A percentile compares a stretch with the other conserved stretches of the same genome.
Conservation (phyloP, 2,113 vertebrate genomes). For the Rostratula benghalensis region DNA sequence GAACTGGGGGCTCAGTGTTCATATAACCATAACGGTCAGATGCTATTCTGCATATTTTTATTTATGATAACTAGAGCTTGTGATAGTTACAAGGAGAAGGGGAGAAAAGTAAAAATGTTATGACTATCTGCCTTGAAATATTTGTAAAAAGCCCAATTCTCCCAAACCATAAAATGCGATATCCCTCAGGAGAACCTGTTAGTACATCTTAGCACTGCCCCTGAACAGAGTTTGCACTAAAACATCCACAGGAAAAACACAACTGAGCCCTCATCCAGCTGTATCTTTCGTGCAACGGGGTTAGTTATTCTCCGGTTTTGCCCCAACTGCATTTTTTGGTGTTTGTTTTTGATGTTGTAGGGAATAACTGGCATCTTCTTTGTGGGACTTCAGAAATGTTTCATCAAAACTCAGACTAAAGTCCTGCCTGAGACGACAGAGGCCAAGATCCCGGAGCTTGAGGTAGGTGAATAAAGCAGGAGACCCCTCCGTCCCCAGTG, state of each 20-base stretch:
- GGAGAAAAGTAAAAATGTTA: constrained; percentile 5
- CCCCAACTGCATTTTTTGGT: neutral
- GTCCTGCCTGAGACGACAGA: constrained; percentile 75
- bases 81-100: constrained; percentile 5
- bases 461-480: constrained; percentile 67
- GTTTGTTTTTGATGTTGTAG: constrained; percentile 63
- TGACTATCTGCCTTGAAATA: constrained; percentile 24
- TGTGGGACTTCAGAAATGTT: constrained; percentile 83
- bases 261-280: neutral
- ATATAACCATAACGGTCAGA: constrained; percentile 55
- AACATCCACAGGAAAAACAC: neutral
- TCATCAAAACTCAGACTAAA: constrained; percentile 83
- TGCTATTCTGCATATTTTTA: constrained; percentile 54
- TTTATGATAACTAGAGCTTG: constrained; percentile 33
- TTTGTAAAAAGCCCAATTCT: constrained; percentile 43
- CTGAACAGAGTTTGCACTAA: neutral
- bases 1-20: constrained; percentile 42
- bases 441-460: constrained; percentile 74
- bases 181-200: constrained; percentile 39
- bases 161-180: constrained; percentile 8
- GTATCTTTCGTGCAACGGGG: neutral
- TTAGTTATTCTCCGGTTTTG: neutral
- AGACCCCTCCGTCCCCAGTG: neutral
- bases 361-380: constrained; percentile 83
- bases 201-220: neutral